Evolutionary conservation across 2,888 invertebrate species (phyloP).

Genomic region (Phengaris alcon): DNA sequence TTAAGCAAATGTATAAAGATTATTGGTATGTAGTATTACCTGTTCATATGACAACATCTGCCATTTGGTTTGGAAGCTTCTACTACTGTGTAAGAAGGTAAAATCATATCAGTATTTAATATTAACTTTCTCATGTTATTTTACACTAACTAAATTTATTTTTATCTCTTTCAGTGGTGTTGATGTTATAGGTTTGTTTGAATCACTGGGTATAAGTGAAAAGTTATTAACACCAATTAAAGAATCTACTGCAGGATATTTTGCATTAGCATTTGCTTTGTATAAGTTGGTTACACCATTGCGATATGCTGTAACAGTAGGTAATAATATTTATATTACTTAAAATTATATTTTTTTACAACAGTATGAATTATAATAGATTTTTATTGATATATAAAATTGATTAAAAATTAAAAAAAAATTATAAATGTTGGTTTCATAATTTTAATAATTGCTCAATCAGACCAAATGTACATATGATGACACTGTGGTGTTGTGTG

Average conservation of each 20-base stretch:
- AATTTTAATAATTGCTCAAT: not conserved
- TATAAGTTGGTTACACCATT: constrained; percentile 96
- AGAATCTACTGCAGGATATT: constrained; percentile 90
- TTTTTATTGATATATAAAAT: too few relatives aligned
- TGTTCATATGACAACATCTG: constrained; percentile 93
- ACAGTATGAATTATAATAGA: not conserved
- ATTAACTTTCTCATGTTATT: not conserved
- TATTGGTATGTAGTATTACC: constrained; percentile 98
- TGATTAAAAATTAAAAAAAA: too few relatives aligned
- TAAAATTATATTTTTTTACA: not conserved
- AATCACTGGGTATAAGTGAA: constrained; percentile 88
- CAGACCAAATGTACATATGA: not conserved
- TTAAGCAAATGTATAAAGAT: constrained; percentile 94
- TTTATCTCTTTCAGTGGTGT: constrained; percentile 86
- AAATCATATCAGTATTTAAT: constrained; percentile 36
- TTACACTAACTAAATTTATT: not conserved
- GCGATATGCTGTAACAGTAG: constrained; percentile 94
- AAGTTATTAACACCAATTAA: constrained; percentile 86
- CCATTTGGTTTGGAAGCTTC: constrained; percentile 92
- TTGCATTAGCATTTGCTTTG: constrained; percentile 93
- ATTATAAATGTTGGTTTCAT: not conserved
- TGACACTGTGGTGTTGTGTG: not conserved
- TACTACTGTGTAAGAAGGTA: constrained; percentile 93
- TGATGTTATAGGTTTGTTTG: constrained; percentile 89
- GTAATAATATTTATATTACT: constrained; percentile 58